Conservation (phyloP, 1,140 invertebrate genomes). For the Drosophila sproati region DNA sequence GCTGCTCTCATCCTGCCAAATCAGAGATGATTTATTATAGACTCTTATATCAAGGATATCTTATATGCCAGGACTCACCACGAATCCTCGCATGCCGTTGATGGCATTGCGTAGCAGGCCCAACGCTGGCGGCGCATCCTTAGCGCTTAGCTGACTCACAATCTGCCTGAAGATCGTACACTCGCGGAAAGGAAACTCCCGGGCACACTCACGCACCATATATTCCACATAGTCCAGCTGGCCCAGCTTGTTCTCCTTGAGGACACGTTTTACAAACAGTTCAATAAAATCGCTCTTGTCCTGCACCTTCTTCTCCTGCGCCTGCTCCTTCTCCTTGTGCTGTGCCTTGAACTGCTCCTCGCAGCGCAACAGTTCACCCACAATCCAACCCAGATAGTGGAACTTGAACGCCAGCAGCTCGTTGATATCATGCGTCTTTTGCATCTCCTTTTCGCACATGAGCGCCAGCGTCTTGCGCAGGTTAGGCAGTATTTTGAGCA, state of each 20-base stretch:
- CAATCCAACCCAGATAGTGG: slow-evolving; percentile 92
- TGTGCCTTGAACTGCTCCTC: slow-evolving; percentile 87
- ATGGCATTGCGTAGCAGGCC: slow-evolving; percentile 93
- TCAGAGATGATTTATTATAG: neutral
- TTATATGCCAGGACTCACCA: slow-evolving; percentile 55
- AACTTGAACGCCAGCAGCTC: slow-evolving; percentile 97
- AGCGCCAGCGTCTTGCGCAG: slow-evolving; percentile 93
- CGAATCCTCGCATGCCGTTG: slow-evolving; percentile 93
- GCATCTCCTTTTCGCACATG: slow-evolving; percentile 95
- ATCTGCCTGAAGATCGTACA: slow-evolving; percentile 94
- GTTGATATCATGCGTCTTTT: slow-evolving; percentile 92
- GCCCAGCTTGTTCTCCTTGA: slow-evolving; percentile 91
- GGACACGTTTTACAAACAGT: slow-evolving; percentile 89
- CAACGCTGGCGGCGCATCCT: slow-evolving; percentile 88
- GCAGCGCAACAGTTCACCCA: slow-evolving; percentile 89
- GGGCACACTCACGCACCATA: slow-evolving; percentile 93
- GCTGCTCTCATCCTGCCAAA: slow-evolving; percentile 87
- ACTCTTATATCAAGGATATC: neutral
- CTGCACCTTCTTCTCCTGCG: slow-evolving; percentile 70
- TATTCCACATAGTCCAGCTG: slow-evolving; percentile 92
- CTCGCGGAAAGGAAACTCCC: slow-evolving; percentile 94
- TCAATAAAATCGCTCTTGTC: slow-evolving; percentile 89
- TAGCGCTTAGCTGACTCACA: slow-evolving; percentile 89
- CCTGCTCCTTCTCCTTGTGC: slow-evolving; percentile 71
- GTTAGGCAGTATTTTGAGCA: slow-evolving; percentile 91